A percentile compares a stretch with the other conserved stretches of the same genome.
Evolutionary conservation across 2,888 invertebrate species (phyloP).

Genomic region (Lapara coniferarum): DNA sequence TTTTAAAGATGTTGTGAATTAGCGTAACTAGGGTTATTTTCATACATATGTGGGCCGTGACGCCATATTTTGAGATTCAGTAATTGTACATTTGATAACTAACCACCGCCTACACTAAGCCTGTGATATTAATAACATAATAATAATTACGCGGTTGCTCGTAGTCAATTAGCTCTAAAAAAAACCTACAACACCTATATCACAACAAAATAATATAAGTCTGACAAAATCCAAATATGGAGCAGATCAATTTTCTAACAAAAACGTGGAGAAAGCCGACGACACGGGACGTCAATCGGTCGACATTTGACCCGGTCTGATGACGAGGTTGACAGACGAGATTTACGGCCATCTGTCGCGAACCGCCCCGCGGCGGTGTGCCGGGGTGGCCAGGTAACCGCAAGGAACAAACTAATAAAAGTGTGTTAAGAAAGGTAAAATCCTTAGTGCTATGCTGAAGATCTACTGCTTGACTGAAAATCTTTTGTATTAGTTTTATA

Average conservation of each 20-base stretch:
- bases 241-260: constrained; percentile 14
- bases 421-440: not conserved
- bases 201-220: not conserved
- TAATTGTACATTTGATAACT: too few relatives aligned
- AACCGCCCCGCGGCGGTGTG: constrained; percentile 5
- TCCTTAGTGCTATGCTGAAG: too few relatives aligned
- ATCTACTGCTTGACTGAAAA: too few relatives aligned
- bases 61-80: too few relatives aligned
- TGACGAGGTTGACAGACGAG: constrained; percentile 18
- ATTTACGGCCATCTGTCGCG: constrained; percentile 22
- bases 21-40: too few relatives aligned
- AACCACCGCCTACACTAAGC: too few relatives aligned
- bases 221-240: constrained; percentile 16
- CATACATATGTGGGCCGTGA: too few relatives aligned
- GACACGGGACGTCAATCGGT: constrained; percentile 15
- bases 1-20: too few relatives aligned
- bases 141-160: too few relatives aligned
- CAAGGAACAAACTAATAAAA: not conserved
- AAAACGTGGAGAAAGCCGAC: constrained; percentile 1
- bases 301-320: constrained; percentile 8
- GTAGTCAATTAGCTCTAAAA: not conserved
- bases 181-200: not conserved
- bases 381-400: not conserved
- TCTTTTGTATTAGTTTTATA: too few relatives aligned
- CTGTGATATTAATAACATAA: too few relatives aligned